Conservation (phyloP, 2,797 vertebrate species). For the Siniperca scherzeri region DNA sequence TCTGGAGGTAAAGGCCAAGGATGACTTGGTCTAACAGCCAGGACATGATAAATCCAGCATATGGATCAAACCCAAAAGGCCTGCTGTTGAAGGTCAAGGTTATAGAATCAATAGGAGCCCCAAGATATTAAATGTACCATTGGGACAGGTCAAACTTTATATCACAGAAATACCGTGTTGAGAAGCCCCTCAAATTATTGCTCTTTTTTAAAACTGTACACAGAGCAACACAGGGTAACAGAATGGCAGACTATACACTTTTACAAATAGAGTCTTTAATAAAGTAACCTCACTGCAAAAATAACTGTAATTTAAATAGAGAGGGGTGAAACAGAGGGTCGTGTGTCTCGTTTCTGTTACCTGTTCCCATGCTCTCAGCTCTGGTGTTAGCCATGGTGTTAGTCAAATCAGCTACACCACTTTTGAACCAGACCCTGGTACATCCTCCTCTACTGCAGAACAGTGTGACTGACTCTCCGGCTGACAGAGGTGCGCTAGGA, state of each 20-base stretch:
- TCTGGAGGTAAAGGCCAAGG: constrained; percentile 61
- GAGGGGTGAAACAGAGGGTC: background rate
- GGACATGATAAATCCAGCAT: constrained; percentile 11
- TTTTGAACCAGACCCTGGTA: background rate
- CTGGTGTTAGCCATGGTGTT: background rate
- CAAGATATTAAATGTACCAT: constrained; percentile 3
- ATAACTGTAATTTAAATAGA: background rate
- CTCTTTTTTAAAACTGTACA: background rate
- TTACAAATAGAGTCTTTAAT: background rate
- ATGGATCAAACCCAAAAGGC: constrained; percentile 36
- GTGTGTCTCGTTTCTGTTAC: background rate
- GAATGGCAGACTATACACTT: background rate
- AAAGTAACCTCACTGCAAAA: background rate
- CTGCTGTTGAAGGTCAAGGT: constrained; percentile 57
- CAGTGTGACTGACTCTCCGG: background rate
- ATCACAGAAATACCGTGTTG: constrained; percentile 3
- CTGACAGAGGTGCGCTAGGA: too few relatives aligned
- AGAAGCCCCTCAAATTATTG: background rate
- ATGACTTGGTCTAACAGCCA: constrained; percentile 31
- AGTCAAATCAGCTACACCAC: too few relatives aligned
- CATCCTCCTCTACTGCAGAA: background rate
- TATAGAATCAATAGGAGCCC: constrained; percentile 35
- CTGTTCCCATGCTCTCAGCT: background rate
- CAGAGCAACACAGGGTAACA: background rate
- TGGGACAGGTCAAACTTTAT: constrained; percentile 17